Evolutionary conservation across 2,797 vertebrate species (phyloP).

Genomic region (Acrocephalus scirpaceus): DNA sequence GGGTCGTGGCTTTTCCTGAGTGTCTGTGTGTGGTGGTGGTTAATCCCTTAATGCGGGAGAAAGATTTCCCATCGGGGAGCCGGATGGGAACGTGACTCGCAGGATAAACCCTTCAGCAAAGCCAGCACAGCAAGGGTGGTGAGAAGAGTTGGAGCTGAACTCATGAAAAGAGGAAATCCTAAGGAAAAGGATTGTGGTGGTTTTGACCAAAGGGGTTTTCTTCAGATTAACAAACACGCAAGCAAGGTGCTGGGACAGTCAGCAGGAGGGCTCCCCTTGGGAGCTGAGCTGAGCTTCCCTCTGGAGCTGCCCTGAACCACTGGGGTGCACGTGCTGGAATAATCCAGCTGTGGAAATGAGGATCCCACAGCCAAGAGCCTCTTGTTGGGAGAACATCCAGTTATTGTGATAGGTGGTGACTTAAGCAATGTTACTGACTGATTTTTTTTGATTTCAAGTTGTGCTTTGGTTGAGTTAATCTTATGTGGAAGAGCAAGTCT

Average conservation of each 20-base stretch:
- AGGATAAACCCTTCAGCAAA: background rate
- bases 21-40: rapidly evolving
- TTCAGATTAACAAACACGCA: background rate
- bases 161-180: background rate
- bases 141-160: background rate
- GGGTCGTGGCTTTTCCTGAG: background rate
- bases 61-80: background rate
- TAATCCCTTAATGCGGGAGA: background rate
- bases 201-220: background rate
- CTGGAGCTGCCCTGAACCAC: background rate
- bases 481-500: background rate
- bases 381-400: background rate
- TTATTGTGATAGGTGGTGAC: background rate
- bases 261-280: background rate
- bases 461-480: background rate
- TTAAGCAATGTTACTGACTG: background rate
- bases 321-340: rapidly evolving
- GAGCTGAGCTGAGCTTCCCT: background rate
- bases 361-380: background rate
- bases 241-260: background rate
- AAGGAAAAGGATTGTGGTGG: background rate
- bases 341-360: background rate
- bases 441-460: background rate
- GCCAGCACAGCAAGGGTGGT: rapidly evolving
- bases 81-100: rapidly evolving